Percentiles rank a stretch among this genome's conserved stretches.
Conservation (phyloP, 2,888 invertebrate species). For the Cephus rjabovi region DNA sequence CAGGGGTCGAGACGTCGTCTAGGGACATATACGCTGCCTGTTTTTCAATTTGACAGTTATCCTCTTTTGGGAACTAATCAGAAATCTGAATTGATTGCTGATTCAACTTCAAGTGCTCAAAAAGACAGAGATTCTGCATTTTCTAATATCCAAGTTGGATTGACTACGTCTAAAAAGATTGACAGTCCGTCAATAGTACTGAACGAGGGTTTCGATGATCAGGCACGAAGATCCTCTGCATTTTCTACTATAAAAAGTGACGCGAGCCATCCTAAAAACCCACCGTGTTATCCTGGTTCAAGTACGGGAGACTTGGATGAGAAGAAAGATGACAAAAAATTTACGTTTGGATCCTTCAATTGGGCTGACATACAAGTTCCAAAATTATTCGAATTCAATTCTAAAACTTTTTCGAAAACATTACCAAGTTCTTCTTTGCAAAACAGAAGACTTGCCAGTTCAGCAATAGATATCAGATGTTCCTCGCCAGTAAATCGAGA, state of each 20-base stretch:
- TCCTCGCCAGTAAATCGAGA: constrained; percentile 7
- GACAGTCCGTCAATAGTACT: background rate
- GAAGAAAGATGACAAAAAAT: background rate
- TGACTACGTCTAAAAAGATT: background rate
- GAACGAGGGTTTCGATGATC: background rate
- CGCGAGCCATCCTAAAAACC: background rate
- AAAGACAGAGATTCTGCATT: background rate
- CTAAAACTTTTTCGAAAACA: background rate
- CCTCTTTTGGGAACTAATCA: background rate
- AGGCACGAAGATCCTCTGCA: background rate
- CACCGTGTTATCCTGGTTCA: background rate
- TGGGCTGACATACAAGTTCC: background rate
- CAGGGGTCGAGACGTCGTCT: background rate
- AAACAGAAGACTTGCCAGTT: constrained; percentile 11
- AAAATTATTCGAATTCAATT: background rate
- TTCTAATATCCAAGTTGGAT: background rate
- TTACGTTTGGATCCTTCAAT: background rate
- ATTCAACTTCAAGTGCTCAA: background rate
- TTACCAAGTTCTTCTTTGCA: background rate
- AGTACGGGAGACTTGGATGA: background rate
- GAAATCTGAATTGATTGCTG: background rate
- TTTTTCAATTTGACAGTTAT: background rate
- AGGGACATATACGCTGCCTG: background rate
- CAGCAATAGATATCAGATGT: constrained; percentile 14
- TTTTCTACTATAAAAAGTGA: background rate